Evolutionary conservation across 2,113 vertebrate species (phyloP).

Genomic region (Sterrhoptilus dennistouni): DNA sequence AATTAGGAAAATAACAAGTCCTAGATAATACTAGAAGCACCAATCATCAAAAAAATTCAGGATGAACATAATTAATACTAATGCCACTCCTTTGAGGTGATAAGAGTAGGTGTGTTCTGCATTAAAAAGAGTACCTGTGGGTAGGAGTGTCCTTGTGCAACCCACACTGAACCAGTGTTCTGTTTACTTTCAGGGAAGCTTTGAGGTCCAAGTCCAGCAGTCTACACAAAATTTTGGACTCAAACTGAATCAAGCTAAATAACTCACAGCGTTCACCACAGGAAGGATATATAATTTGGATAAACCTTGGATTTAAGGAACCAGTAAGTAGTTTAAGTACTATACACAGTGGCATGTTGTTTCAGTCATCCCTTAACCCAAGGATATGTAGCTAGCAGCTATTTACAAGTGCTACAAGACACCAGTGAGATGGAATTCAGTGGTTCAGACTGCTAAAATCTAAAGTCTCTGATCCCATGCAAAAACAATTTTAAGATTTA

Average conservation of each 20-base stretch:
- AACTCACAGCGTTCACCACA: neutral
- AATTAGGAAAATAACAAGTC: neutral
- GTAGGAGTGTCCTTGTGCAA: neutral
- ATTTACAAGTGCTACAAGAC: neutral
- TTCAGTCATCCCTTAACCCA: neutral
- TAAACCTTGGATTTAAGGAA: neutral
- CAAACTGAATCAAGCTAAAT: neutral
- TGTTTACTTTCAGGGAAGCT: neutral
- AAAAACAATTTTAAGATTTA: neutral
- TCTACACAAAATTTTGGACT: neutral
- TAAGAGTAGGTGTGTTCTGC: neutral
- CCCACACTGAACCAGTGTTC: neutral
- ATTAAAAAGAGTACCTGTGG: neutral
- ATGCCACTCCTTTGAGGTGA: neutral
- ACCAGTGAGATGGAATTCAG: neutral
- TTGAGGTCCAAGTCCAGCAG: neutral
- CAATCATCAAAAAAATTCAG: neutral
- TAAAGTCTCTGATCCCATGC: neutral
- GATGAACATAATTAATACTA: neutral
- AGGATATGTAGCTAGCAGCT: neutral
- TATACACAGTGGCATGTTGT: neutral
- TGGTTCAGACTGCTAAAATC: neutral
- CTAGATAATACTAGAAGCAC: neutral
- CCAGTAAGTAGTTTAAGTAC: neutral
- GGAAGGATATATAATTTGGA: neutral